Evolutionary conservation across 2,888 invertebrate genomes (phyloP), one percentile per base, ranked within the genome.

Genomic region (Muschampia plurimacula): DNA sequence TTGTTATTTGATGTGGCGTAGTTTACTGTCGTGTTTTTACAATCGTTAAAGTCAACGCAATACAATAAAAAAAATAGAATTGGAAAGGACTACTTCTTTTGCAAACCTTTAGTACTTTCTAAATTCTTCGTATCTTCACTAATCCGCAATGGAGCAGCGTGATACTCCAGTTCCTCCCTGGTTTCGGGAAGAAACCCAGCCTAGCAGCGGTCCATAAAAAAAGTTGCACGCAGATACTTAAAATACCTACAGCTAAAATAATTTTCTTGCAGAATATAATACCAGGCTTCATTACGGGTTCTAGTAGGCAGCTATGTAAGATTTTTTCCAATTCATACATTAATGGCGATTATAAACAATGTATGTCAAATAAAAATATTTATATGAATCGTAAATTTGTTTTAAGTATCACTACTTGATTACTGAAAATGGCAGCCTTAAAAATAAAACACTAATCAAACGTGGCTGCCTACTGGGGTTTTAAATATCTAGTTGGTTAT

Each of bases 281-380:
- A 52, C 15, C 52, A 49, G 49, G 8, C 8, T 5, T 12, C n/a
- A 49, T n/a, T 49, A 41, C 7, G 44, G 44, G 10, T 49, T 49
- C 49, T n/a, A 49, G 4, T 49, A n/a, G n/a, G 7, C n/a, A n/a
- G 49, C 49, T 49, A 15, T 52, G 22, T 55, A 55, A 9, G 55
- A 55, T 28, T 57, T 57, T 57, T 28, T 57, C 10, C 22, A 28
- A 28, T 57, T 57, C 55, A n/a, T 36, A 13, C 36, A 36, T 60
- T 68, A 32, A 68, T 60, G 28, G 44, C 67, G 12, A 52, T 49
- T 49, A 52, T 69, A 62, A 69, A 69, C 62, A 49, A 52, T 69
- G 39, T 69, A 22, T 52, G 69, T 22, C 69, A 15, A 12, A 69
- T 69, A 69, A 69, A 68, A 36, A 39, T 36, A 22, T 49, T 60